These are phyloP conservation scores for Chiridota heheva DNA, from an alignment of 35 echinoderm and acorn worm genomes.

Conservation along the genomic window DNA sequence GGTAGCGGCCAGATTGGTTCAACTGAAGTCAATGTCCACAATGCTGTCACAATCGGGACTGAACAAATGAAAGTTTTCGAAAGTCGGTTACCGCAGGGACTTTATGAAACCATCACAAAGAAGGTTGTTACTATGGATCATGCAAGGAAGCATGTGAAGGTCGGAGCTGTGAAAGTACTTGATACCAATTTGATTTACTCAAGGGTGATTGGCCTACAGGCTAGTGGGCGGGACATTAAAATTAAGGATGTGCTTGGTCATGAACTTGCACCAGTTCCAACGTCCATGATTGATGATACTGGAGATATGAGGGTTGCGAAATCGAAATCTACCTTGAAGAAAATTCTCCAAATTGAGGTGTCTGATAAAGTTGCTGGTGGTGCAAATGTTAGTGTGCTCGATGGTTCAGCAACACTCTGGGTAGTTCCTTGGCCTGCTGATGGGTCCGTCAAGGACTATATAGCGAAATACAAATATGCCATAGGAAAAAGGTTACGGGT, in stretches of 20 bases:
- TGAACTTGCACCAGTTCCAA: slow-evolving; percentile 50
- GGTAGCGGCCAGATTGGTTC: slow-evolving; percentile 7
- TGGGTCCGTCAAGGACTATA: slow-evolving; percentile 19
- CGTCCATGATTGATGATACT: slow-evolving; percentile 41
- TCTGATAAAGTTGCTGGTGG: neutral
- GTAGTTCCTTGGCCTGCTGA: slow-evolving; percentile 41
- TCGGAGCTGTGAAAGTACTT: slow-evolving; percentile 36
- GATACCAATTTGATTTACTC: slow-evolving; percentile 45
- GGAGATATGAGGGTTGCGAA: slow-evolving; percentile 45
- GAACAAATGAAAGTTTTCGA: slow-evolving; percentile 33
- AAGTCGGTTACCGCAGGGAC: slow-evolving; percentile 17
- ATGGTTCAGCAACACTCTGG: slow-evolving; percentile 50
- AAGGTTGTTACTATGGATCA: slow-evolving; percentile 39
- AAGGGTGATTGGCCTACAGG: slow-evolving; percentile 40
- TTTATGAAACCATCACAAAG: slow-evolving; percentile 42
- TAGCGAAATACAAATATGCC: slow-evolving; percentile 31
- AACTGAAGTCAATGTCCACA: slow-evolving; percentile 43
- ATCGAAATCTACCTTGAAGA: slow-evolving; percentile 59
- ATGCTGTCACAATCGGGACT: slow-evolving; percentile 37
- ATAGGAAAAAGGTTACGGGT: slow-evolving; percentile 1
- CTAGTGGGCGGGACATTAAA: slow-evolving; percentile 5
- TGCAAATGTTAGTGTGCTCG: slow-evolving; percentile 47
- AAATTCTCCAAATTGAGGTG: slow-evolving; percentile 14
- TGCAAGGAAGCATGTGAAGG: slow-evolving; percentile 15
- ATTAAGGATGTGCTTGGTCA: slow-evolving; percentile 38